Evolutionary conservation across 92 coral and sea anemone genomes (phyloP).

Genomic region (Epizoanthus stellaris): DNA sequence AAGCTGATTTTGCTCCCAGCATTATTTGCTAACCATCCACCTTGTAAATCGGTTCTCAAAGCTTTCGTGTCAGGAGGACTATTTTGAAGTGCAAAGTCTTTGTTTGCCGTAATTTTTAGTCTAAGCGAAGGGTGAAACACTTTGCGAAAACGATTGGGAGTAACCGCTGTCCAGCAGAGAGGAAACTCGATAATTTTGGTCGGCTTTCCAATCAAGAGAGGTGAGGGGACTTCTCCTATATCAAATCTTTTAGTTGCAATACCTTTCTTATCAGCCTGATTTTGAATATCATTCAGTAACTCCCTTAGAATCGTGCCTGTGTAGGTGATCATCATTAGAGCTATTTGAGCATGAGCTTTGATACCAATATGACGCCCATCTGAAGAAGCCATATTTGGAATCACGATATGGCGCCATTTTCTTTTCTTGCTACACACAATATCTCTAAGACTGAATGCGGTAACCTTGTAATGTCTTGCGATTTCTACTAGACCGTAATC

Average conservation of each 20-base stretch:
- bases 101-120: background rate
- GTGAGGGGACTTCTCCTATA: conserved; percentile 8
- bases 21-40: conserved; percentile 66
- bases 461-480: conserved; percentile 56
- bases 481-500: conserved; percentile 66
- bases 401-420: conserved; percentile 22
- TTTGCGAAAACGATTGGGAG: conserved; percentile 56
- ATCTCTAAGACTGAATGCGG: conserved; percentile 70
- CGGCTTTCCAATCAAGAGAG: conserved; percentile 26
- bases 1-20: conserved; percentile 36
- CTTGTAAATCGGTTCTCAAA: conserved; percentile 50
- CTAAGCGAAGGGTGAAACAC: conserved; percentile 43
- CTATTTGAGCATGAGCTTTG: conserved; percentile 69
- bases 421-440: conserved; percentile 50
- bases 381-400: conserved; percentile 53
- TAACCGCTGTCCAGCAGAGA: conserved; percentile 73
- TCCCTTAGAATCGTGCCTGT: conserved; percentile 16
- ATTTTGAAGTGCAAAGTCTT: conserved; percentile 6
- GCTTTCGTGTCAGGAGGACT: background rate
- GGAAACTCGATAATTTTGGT: conserved; percentile 35
- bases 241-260: background rate
- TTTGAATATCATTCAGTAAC: conserved; percentile 20
- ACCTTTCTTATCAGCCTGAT: background rate
- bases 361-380: conserved; percentile 70
- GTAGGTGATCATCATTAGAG: conserved; percentile 63